Evolutionary conservation across 1,140 invertebrate genomes (phyloP).

Genomic region (Drosophila dunni): DNA sequence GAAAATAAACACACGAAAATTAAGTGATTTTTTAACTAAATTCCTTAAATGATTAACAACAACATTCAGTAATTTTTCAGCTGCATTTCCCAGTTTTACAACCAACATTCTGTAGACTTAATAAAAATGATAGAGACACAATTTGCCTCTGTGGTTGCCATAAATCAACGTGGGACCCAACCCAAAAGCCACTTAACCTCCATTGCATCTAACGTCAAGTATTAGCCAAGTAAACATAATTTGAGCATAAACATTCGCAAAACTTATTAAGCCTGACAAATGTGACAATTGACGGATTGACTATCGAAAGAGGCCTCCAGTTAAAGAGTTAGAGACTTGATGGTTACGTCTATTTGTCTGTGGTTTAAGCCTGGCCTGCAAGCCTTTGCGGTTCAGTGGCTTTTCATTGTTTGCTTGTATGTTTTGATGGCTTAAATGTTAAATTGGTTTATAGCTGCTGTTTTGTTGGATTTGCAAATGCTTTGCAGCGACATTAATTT

Average conservation of each 20-base stretch:
- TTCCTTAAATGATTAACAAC: not conserved
- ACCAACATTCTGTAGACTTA: constrained; percentile 1
- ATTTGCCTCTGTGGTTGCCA: constrained; percentile 8
- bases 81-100: not conserved
- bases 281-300: constrained; percentile 52
- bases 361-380: constrained; percentile 5
- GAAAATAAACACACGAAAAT: not conserved
- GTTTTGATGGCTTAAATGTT: constrained; percentile 45
- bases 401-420: constrained; percentile 25
- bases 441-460: constrained; percentile 47
- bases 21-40: too few species aligned
- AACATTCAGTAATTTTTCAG: not conserved
- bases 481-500: constrained; percentile 42
- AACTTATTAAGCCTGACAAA: constrained; percentile 46
- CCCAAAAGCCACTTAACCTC: constrained; percentile 48
- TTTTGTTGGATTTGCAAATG: constrained; percentile 33
- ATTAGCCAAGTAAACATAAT: constrained; percentile 30
- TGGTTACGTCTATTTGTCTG: not conserved
- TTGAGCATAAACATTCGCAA: constrained; percentile 41
- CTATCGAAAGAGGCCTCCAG: constrained; percentile 8
- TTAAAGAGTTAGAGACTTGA: not conserved
- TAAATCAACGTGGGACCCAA: constrained; percentile 34
- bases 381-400: constrained; percentile 31
- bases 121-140: not conserved
- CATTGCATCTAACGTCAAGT: constrained; percentile 21